phyloP scores from a whole-genome alignment of 1,140 invertebrate genomes.

The Drosophila santomea region DNA sequence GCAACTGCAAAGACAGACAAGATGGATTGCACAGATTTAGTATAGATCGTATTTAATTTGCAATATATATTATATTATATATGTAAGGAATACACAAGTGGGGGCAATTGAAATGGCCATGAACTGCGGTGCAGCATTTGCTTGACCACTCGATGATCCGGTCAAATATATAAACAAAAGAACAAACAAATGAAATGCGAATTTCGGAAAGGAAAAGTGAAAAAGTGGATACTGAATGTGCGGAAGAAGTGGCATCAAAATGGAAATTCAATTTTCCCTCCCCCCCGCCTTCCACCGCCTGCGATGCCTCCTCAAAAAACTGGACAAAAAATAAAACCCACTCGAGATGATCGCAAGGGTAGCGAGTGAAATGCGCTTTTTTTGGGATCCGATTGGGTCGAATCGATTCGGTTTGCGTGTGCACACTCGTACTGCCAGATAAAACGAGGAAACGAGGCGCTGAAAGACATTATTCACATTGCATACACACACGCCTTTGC shows the following conservation, averaged over 20 bases:
- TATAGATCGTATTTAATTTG: constrained; percentile 24
- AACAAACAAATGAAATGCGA: constrained; percentile 45
- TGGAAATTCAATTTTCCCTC: constrained; percentile 47
- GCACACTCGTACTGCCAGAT: constrained; percentile 50
- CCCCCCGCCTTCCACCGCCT: background rate
- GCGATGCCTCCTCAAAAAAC: background rate
- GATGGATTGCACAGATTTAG: constrained; percentile 37
- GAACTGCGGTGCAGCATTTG: constrained; percentile 61
- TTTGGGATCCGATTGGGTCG: constrained; percentile 40
- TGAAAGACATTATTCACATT: constrained; percentile 81
- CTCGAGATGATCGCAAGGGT: constrained; percentile 27
- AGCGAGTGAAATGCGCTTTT: constrained; percentile 69
- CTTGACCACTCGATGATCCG: constrained; percentile 37
- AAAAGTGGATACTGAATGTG: constrained; percentile 22
- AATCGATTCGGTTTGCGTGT: constrained; percentile 36
- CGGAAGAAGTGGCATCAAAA: constrained; percentile 25
- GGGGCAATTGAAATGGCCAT: constrained; percentile 65
- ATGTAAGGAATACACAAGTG: constrained; percentile 5
- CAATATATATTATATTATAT: constrained; percentile 2
- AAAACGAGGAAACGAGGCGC: constrained; percentile 77
- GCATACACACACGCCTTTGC: constrained; percentile 43
- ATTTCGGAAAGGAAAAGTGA: constrained; percentile 56
- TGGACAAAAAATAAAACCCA: background rate
- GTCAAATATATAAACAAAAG: constrained; percentile 52
- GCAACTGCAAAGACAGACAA: constrained; percentile 88